Base-by-base conservation (phyloP, 2,113 vertebrate genomes). In the Arenaria interpres region DNA sequence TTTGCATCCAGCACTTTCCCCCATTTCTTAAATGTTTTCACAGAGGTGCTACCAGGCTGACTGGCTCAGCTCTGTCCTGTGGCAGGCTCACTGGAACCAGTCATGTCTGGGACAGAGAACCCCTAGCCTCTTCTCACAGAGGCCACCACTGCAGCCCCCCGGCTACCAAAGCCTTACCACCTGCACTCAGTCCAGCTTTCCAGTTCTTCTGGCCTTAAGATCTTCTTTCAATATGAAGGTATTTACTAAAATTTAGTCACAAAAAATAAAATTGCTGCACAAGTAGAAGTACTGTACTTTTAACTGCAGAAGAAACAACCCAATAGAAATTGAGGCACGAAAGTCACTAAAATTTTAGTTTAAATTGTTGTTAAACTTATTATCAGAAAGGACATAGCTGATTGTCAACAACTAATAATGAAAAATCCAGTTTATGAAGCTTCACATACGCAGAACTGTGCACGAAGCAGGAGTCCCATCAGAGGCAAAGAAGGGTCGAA, bases 51-150 rank as follows among this genome's bases (percentile, higher is more conserved):
- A 74, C 13, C 24, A 59, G 11, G 12, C 56, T 64, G 48, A 46
- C 41, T 27, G 32, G 51, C 28, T 72, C n/a, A 68, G 28, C 28
- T 51, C 32, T 5, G 25, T 23, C 41, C 54, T 57, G 67, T 1
- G 5, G 33, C 1, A 0, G 11, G 24, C 46, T 78, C 71, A 82
- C 21, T 39, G 12, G 41, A 62, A 71, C 13, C 21, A 85, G 45
- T 8, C 18, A 12, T 1, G 4, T 7, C 24, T 28, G 22, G 24
- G 51, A 85, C 0, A 1, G 54, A 35, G 50, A 80, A 39, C 0
- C 2, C 39, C 33, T 10, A 9, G 13, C n/a, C 32, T 28, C 54
- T 33, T 68, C 76, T 68, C 43, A 66, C 19, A 48, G 59, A 60
- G 10, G 67, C 25, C 59, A 85, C 21, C 35, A 27, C 56, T 46